Conservation (phyloP, 2,113 vertebrate genomes). For the Seriola quinqueradiata region DNA sequence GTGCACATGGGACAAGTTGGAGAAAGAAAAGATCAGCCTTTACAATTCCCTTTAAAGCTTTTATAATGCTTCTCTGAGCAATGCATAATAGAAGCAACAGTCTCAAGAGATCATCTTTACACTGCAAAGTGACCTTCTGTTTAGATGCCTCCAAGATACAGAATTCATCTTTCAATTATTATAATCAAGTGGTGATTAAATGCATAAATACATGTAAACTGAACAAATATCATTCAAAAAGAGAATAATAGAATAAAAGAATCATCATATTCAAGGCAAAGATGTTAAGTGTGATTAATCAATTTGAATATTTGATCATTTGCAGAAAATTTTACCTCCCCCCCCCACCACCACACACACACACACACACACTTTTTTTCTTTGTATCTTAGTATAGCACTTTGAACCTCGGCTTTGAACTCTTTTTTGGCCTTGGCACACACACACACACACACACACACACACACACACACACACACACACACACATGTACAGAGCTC, state of each 20-base stretch:
- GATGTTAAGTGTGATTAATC: too few species aligned
- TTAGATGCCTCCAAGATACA: background rate
- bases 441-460: too few species aligned
- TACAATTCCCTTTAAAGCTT: background rate
- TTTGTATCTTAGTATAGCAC: conserved; percentile 34
- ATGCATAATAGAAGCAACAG: background rate
- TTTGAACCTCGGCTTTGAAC: conserved; percentile 65
- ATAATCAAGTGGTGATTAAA: background rate
- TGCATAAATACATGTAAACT: too few species aligned
- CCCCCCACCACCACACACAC: too few species aligned
- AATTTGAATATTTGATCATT: too few species aligned
- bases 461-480: too few species aligned
- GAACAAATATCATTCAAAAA: too few species aligned
- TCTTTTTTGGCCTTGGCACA: conserved; percentile 15
- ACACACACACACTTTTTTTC: conserved; percentile 4
- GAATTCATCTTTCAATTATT: too few species aligned
- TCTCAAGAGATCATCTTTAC: background rate
- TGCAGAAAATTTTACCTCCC: background rate
- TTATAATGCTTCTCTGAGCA: background rate
- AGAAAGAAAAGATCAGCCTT: background rate
- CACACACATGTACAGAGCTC: too few species aligned
- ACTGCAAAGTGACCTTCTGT: background rate
- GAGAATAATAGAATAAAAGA: too few species aligned
- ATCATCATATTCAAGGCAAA: too few species aligned
- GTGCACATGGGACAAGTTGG: background rate